Evolutionary conservation across 2,113 vertebrate genomes (phyloP), one percentile per base, ranked within the genome.

Genomic region (Tricholaema leucomelas): DNA sequence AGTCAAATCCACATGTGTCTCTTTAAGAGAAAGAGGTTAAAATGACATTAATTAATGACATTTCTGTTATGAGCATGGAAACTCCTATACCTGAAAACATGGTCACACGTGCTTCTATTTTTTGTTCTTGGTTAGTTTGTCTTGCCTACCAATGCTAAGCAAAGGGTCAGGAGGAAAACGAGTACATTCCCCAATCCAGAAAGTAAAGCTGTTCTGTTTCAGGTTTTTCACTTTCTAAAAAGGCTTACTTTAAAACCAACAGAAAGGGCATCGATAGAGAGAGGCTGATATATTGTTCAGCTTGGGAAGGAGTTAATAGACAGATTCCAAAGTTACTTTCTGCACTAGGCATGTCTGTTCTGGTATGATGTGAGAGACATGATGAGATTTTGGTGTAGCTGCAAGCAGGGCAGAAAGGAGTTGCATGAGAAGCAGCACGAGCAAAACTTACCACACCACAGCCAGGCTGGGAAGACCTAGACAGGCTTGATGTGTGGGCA

Each of bases 1-100:
- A 52, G 42, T 75, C 0, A 0, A 0, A 0, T 0, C 3, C 17
- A 0, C 1, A 5, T 0, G 0, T 44, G 0, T 1, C 3, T 0
- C 44, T 70, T 1, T 0, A 83, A 0, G 0, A 71, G 6, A 0
- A 14, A 73, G 84, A 84, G 78, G 81, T 33, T 0, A 77, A 81
- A 61, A 58, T 36, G 36, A 52, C 61, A 65, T 58, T 36, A 46
- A 52, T 70, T n/a, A 60, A 33, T 67, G 4, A 74, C 38, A 79
- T 75, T 46, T 23, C 9, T 66, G 6, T 93, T 71, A 71, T 23
- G 12, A 67, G 8, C 9, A 50, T 7, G 58, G 7, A 11, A 89
- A 55, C 8, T 31, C 33, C 78, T 50, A 20, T 15, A 63, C 19
- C 50, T 54, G 46, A 84, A 92, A 44, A 5, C 25, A 44, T 30